Evolutionary conservation across 2,113 vertebrate genomes (phyloP), one percentile per base, ranked within the genome.

Genomic region (Mustela nigripes): DNA sequence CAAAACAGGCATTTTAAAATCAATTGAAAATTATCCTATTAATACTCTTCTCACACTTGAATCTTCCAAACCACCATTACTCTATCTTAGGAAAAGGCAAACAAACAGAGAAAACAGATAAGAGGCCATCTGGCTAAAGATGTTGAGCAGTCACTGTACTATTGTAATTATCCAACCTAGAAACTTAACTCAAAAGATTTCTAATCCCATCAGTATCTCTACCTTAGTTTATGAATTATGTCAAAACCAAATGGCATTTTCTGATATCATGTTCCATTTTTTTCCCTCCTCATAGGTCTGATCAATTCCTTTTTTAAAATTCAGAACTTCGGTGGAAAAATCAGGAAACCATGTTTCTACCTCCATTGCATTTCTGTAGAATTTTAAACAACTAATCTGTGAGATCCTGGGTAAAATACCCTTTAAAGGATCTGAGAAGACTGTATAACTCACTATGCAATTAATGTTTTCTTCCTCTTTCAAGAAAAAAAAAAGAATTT

Each of bases 371-470:
- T 22, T 28, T 97, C 24, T 53, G 1, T 62, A 88, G 76, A 76
- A 94, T 92, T 92, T 94, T 91, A 87, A 94, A 74, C 48, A 88
- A 90, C 10, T 74, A 69, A 67, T 45, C 33, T 62, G 26, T 8
- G 26, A 95, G 22, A 87, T 6, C 10, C 19, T 88, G 50, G 2
- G 14, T 69, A 79, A 90, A 94, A 90, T 36, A 45, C 1, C 21
- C 36, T 81, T 74, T 50, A 42, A 88, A 96, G 24, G 11, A 65
- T 58, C 36, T 60, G 62, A 94, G 85, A 94, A 69, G 18, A 94
- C 10, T 65, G 22, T 76, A 79, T 63, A 28, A 53, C 15, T 87
- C 11, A n/a, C 50, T 65, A 4, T 50, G 8, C 18, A 60, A 78
- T 69, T 78, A 94, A 24, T 78, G 11, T 31, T 24, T 69, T 78